Evolutionary conservation across 2,797 vertebrate species (phyloP), one percentile per base, ranked within the genome.

Genomic region (Anas acuta): DNA sequence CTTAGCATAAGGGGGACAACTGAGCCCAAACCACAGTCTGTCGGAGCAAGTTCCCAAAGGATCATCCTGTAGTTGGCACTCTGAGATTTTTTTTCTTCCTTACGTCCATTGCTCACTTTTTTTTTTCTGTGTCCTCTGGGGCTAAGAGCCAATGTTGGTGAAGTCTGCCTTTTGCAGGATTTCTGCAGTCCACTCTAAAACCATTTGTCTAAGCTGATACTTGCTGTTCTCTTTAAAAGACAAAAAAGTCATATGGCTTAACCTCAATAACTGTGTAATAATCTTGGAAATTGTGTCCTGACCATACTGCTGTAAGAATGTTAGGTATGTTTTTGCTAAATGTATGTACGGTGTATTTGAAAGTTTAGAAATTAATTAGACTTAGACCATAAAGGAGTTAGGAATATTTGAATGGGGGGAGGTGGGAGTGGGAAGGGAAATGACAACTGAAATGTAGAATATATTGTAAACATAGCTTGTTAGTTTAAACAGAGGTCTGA

Each of bases 291-390:
- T 54, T 96, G 98, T 98, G 97, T 98, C 97, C 98, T 98, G 98
- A 97, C 97, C 96, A 94, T 97, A 97, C 97, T 96, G 97, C 97
- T 97, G 97, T 97, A 97, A 97, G 96, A 96, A 96, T 95, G 92
- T 96, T 98, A 97, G 97, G 92, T 97, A 97, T 97, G 97, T 97
- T 98, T 97, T 97, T 97, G 96, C 97, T 97, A 97, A 97, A 96
- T 97, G 94, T 98, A 98, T 98, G 98, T 99, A 98, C 96, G 98
- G 98, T 98, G 96, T 98, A 98, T 98, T 98, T 98, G 98, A 96
- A 98, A 98, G 97, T 97, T 97, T 98, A 93, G 98, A 98, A 98
- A 97, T 98, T 96, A 97, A 95, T 98, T 98, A 98, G 92, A 96
- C 82, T 95, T 98, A 97, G 98, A 90, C 94, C 61, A 39, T 98